Percentiles rank a stretch among this genome's conserved stretches.
Evolutionary conservation across 2,797 vertebrate species (phyloP).

Genomic region (Scarus forsteni): DNA sequence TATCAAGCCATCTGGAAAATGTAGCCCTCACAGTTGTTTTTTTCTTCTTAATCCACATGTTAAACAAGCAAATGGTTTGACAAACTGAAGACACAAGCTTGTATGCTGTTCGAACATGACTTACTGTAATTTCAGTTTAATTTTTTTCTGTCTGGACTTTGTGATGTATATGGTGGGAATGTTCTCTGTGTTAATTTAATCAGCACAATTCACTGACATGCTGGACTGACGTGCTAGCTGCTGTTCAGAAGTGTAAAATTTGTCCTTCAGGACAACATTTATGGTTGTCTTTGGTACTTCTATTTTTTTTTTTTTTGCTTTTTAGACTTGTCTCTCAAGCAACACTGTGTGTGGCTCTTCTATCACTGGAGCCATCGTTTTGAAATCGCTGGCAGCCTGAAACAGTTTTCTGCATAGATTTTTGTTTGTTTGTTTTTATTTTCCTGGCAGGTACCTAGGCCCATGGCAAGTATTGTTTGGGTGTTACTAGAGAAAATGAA

Average conservation of each 20-base stretch:
- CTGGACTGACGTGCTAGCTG: constrained; percentile 99
- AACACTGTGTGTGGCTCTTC: constrained; percentile 91
- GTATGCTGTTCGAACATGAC: constrained; percentile 94
- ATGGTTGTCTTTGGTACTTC: constrained; percentile 93
- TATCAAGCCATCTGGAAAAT: constrained; percentile 85
- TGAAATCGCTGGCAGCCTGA: constrained; percentile 89
- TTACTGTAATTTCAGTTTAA: constrained; percentile 92
- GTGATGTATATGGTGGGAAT: constrained; percentile 99
- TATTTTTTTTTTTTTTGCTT: constrained; percentile 89
- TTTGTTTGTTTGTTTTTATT: constrained; percentile 75
- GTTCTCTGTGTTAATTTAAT: constrained; percentile 99
- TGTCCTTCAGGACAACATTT: constrained; percentile 89
- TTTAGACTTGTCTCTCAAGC: constrained; percentile 89
- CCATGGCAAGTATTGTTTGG: constrained; percentile 94
- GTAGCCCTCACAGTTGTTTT: constrained; percentile 82
- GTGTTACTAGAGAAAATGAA: constrained; percentile 92
- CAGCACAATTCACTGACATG: constrained; percentile 99
- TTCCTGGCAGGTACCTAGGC: constrained; percentile 94
- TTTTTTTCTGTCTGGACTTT: constrained; percentile 87
- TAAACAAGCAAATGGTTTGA: constrained; percentile 90
- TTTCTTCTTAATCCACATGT: constrained; percentile 83
- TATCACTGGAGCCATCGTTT: constrained; percentile 82
- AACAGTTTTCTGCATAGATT: constrained; percentile 89
- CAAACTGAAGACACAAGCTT: constrained; percentile 88
- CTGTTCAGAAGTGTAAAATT: constrained; percentile 96